Base-by-base conservation (phyloP, 2,888 invertebrate species). In the Eristalis arbustorum region DNA sequence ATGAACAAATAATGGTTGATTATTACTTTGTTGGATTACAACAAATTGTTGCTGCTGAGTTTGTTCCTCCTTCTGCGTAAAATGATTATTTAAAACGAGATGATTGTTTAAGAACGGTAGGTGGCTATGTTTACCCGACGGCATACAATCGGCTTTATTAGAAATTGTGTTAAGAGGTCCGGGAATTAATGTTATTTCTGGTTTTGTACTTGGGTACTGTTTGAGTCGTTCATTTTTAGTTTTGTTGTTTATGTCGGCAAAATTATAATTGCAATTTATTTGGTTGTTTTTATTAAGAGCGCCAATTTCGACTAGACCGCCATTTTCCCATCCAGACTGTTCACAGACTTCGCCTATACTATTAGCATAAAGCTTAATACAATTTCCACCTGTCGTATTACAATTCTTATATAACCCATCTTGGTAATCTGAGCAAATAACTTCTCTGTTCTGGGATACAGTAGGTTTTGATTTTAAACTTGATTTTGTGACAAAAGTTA, bases 1-100 rank as follows among this genome's bases (percentile, higher is more conserved):
- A 90, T 96, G 96, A 1, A 96, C 94, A 88, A 96, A 95, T 23
- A 96, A 95, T 0, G 96, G 95, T 88, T 94, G 94, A 1, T 93
- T 78, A 93, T 89, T 91, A 82, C 90, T 94, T 92, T 75, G 94
- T 93, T 91, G 93, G 84, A 92, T 89, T 10, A 92, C 83, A 37
- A 92, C 88, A 72, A 61, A 34, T 88, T 73, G 69, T 88, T 91
- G 89, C 63, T 88, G 83, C 69, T 68, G 91, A 89, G 80, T 90
- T 90, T 87, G 91, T 78, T 57, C 91, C 11, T 81, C 67, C 23
- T 77, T 68, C 73, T 76, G 72, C 14, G 67, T 11, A 71, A 71
- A 76, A 42, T 80, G 75, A 42, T 71, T 72, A 61, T 68, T 84
- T 4, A 77, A n/a, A 11, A 72, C 14, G 56, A 81, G 18, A 11